Conservation (phyloP, 2,888 invertebrate genomes). For the Drosophila infuscata region DNA sequence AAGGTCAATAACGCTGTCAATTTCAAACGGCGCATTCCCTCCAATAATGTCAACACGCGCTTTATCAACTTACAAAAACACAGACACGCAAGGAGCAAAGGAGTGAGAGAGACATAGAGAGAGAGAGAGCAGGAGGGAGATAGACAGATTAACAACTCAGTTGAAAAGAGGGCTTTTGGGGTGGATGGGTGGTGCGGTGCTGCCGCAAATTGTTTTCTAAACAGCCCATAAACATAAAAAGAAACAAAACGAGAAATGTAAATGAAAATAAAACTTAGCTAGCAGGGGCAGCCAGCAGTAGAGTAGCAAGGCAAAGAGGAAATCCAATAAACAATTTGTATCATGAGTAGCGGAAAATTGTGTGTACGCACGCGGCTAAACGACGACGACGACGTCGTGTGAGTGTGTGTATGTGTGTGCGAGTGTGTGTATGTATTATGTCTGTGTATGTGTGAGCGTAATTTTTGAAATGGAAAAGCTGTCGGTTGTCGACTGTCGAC, state of each 20-base stretch:
- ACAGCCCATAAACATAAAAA: constrained; percentile 77
- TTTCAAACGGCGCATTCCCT: constrained; percentile 75
- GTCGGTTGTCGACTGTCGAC: constrained; percentile 56
- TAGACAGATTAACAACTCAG: constrained; percentile 51
- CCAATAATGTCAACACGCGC: constrained; percentile 77
- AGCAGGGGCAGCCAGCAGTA: constrained; percentile 28
- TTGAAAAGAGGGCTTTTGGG: not conserved
- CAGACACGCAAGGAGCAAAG: constrained; percentile 13
- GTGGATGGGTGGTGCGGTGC: constrained; percentile 10
- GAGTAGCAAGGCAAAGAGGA: constrained; percentile 59
- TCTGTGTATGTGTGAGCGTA: constrained; percentile 33
- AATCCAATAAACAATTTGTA: constrained; percentile 79
- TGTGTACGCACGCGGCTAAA: constrained; percentile 78
- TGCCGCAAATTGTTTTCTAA: constrained; percentile 75
- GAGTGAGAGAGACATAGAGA: not conserved
- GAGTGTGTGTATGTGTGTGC: constrained; percentile 6
- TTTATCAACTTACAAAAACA: constrained; percentile 68
- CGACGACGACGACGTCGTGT: constrained; percentile 41
- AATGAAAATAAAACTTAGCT: constrained; percentile 75
- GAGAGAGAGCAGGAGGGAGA: not conserved
- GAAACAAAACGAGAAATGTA: constrained; percentile 79
- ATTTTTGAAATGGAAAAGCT: constrained; percentile 78
- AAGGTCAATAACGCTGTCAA: constrained; percentile 78
- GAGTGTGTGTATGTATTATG: constrained; percentile 7
- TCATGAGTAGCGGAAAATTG: constrained; percentile 79